Conservation (phyloP, 2,888 invertebrate species). For the Bedellia somnulentella region DNA sequence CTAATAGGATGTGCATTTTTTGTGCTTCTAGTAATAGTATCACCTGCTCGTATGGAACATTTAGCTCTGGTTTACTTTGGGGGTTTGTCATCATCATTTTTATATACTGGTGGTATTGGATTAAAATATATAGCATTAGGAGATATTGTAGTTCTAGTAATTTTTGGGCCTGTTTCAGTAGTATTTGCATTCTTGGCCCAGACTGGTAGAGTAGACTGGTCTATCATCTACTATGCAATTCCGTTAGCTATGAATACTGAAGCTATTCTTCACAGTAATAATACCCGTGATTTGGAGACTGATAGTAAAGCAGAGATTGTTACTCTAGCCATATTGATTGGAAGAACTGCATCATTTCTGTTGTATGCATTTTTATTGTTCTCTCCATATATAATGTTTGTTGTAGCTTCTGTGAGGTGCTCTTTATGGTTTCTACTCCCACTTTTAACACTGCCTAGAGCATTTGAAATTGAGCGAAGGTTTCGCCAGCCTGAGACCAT, state of each 20-base stretch:
- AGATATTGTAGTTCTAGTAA: conserved; percentile 86
- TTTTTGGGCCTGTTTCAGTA: conserved; percentile 93
- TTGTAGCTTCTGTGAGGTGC: conserved; percentile 81
- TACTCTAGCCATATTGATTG: conserved; percentile 91
- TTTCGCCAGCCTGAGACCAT: conserved; percentile 80
- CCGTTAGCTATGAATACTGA: conserved; percentile 93
- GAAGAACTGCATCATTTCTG: conserved; percentile 87
- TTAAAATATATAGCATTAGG: conserved; percentile 94
- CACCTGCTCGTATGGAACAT: conserved; percentile 93
- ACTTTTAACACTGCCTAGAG: conserved; percentile 81
- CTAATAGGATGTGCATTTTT: conserved; percentile 84
- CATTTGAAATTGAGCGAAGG: conserved; percentile 87
- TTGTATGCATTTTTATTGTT: conserved; percentile 88
- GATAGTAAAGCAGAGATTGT: conserved; percentile 91
- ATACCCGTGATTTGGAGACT: conserved; percentile 87
- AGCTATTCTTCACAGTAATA: conserved; percentile 93
- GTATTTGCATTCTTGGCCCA: conserved; percentile 92
- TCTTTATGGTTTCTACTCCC: conserved; percentile 89
- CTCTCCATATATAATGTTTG: conserved; percentile 87
- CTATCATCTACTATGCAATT: conserved; percentile 89
- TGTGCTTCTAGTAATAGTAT: conserved; percentile 72
- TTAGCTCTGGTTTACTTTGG: conserved; percentile 93
- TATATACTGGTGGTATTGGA: conserved; percentile 96
- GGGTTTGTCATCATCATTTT: conserved; percentile 89
- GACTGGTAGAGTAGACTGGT: conserved; percentile 88